A percentile compares a stretch with the other conserved stretches of the same genome.
Conservation (phyloP, 1,140 invertebrate genomes). For the Propsilocerus akamusi region DNA sequence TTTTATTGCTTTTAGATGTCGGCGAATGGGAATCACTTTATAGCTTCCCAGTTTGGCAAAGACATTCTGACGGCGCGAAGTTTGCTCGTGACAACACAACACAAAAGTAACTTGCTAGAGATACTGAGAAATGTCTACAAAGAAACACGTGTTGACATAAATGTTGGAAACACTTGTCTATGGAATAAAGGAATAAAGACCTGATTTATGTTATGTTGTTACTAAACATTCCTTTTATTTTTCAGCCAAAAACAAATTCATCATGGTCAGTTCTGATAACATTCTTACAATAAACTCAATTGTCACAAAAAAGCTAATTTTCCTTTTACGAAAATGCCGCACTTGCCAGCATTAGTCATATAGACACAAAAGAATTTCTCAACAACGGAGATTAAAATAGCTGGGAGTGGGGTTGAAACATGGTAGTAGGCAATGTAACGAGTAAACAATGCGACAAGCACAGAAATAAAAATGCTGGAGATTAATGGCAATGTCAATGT, state of each 20-base stretch:
- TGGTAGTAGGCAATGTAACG: background rate
- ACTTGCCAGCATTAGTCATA: background rate
- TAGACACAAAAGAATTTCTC: background rate
- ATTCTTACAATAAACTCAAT: background rate
- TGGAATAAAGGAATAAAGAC: background rate
- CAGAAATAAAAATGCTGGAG: background rate
- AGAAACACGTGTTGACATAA: background rate
- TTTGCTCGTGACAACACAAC: too few species aligned
- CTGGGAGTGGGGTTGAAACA: background rate
- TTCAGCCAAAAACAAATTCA: background rate
- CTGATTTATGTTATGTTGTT: too few species aligned
- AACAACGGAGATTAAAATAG: background rate
- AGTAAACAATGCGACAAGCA: background rate
- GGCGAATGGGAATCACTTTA: background rate
- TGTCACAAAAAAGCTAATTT: background rate
- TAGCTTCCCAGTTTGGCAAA: too few species aligned
- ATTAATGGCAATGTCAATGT: conserved; percentile 3
- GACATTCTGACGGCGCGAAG: too few species aligned
- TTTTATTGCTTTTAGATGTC: background rate
- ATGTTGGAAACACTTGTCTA: background rate
- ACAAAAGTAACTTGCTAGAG: too few species aligned
- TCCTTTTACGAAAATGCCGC: background rate
- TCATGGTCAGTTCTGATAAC: background rate
- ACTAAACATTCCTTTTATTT: background rate
- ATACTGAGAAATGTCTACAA: too few species aligned